A percentile compares a stretch with the other conserved stretches of the same genome.
phyloP scores from a whole-genome alignment of 1,140 invertebrate species.

The Saccostrea cuccullata region DNA sequence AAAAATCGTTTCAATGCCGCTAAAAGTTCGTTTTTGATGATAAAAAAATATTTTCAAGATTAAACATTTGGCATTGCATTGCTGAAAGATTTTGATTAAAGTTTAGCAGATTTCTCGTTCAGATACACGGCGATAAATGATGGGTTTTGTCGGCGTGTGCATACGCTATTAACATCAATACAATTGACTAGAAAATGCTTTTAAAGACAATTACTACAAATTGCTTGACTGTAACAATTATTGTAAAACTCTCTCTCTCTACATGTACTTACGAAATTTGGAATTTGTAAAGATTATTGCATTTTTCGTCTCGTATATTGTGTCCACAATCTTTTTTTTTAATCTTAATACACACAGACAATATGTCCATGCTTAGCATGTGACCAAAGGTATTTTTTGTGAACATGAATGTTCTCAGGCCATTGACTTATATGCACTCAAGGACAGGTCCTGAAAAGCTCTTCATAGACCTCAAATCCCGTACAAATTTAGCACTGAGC shows the following conservation, averaged over 20 bases:
- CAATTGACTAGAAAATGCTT: not conserved
- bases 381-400: not conserved
- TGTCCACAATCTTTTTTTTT: not conserved
- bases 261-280: not conserved
- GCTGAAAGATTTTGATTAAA: not conserved
- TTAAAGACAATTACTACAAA: conserved; percentile 2
- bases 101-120: not conserved
- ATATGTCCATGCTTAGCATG: not conserved
- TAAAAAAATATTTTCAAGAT: not conserved
- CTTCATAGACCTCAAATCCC: not conserved
- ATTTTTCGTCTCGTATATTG: not conserved
- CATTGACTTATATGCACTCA: not conserved
- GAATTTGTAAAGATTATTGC: not conserved
- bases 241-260: not conserved
- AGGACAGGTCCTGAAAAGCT: not conserved
- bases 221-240: not conserved
- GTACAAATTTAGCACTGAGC: not conserved
- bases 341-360: not conserved
- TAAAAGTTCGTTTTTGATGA: not conserved
- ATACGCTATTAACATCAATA: not conserved
- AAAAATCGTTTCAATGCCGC: too few relatives aligned
- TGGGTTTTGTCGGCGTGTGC: not conserved
- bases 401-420: not conserved
- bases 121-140: not conserved
- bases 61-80: not conserved